Evolutionary conservation across 2,888 invertebrate genomes (phyloP), one percentile per base, ranked within the genome.

Genomic region (Agonopterix arenella): DNA sequence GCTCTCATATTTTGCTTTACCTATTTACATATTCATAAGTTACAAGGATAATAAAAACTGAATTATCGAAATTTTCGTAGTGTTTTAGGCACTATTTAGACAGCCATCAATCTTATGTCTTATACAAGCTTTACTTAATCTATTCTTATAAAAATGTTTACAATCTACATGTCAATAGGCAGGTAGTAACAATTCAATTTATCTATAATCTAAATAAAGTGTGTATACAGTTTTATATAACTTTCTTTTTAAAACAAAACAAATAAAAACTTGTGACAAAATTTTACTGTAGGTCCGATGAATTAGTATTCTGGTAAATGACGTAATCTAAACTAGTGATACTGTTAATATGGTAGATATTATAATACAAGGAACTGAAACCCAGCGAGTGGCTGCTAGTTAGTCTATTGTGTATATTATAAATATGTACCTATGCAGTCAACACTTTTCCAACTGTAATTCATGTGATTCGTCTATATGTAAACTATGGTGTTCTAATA

Each of bases 71-170:
- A 84, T 80, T 84, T 76, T 86, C 84, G 84, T 86, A 88, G 84
- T 86, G 85, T 85, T 84, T 86, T 89, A 89, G 89, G 89, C 88
- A 89, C 89, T 89, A 86, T 88, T 85, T 84, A 88, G 84, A 89
- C 89, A 89, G 89, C 89, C 89, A 89, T 89, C 86, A 89, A 88
- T 89, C 83, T 88, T 88, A 86, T 80, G 59, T 82, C 80, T 86
- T 85, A 85, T 77, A 83, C 80, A 79, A 86, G 86, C 88, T 80
- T 86, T 70, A 73, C 76, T 79, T 81, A 80, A 48, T 59, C 74
- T 80, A 77, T 62, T 68, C 68, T 77, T 81, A 79, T 73, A 76
- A 80, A 80, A 81, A 76, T 64, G 59, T 74, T 79, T 81, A 84
- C 73, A 77, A 78, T 82, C 83, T 85, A 86, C 79, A 70, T 84